Base-by-base conservation (phyloP, 2,113 vertebrate species). In the Cinclus cinclus region DNA sequence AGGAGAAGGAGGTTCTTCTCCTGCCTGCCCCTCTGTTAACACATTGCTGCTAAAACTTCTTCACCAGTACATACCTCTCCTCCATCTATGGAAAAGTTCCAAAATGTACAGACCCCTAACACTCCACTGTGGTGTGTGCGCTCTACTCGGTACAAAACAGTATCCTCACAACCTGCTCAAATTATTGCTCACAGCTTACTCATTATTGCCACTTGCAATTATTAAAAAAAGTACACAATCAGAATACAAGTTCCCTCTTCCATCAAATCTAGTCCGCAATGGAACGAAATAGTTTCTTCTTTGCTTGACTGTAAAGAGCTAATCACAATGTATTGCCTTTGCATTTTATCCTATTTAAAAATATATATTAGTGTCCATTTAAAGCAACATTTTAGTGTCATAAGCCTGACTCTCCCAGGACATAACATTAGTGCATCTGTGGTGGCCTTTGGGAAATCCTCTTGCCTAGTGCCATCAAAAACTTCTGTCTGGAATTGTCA, bases 141-240 rank as follows among this genome's bases (percentile, higher is more conserved):
- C 97, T 91, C 65, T 75, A 23, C 56, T 74, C 3, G 4, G 83
- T 96, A 93, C 95, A 93, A 70, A 96, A 93, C 80, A 76, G 75
- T 73, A 65, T 96, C 92, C 91, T 96, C 94, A 88, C 53, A 81
- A 89, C 94, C 97, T 95, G 86, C 92, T 97, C 76, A 70, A 73
- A 96, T 98, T 98, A 98, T 98, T 98, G 98, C 98, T 98, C 96
- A 96, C 90, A 96, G 92, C 96, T 95, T 96, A 93, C 88, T 97
- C 83, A 85, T 98, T 98, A 98, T 98, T 98, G 98, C 98, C 97
- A 87, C 97, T 97, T 97, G 97, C 96, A 96, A 92, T 95, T 92
- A 92, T 74, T 95, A 59, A 83, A 94, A 94, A 96, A 96, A 96
- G 95, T 95, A 97, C 71, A 59, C 87, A 95, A 88, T 93, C 68